Evolutionary conservation across 1,140 invertebrate genomes (phyloP).

Genomic region (Orussus abietinus): DNA sequence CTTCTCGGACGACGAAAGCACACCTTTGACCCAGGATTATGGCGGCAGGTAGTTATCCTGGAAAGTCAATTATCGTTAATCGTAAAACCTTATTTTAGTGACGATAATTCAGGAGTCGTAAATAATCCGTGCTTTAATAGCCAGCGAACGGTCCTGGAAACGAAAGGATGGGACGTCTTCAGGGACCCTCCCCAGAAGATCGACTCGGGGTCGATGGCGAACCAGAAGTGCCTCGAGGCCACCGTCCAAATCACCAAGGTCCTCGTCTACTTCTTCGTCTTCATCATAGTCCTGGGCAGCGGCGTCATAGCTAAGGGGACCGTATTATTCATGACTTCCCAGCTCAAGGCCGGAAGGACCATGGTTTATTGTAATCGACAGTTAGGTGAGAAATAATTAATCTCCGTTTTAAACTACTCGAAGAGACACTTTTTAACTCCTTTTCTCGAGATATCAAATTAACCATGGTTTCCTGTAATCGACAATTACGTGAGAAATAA

Average conservation of each 20-base stretch:
- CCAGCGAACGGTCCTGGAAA: constrained; percentile 76
- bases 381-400: constrained; percentile 65
- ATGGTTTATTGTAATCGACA: constrained; percentile 79
- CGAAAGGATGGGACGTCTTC: constrained; percentile 95
- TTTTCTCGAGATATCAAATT: too few relatives aligned
- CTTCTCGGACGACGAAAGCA: constrained; percentile 79
- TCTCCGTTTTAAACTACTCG: not conserved
- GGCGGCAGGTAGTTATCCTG: constrained; percentile 69
- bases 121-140: constrained; percentile 54
- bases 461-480: too few relatives aligned
- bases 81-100: constrained; percentile 1
- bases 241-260: constrained; percentile 84
- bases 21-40: constrained; percentile 79
- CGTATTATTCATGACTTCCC: constrained; percentile 88
- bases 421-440: not conserved
- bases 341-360: constrained; percentile 70
- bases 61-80: not conserved
- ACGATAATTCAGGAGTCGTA: not conserved
- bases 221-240: constrained; percentile 78
- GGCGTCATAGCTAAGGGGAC: constrained; percentile 84
- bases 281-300: constrained; percentile 75
- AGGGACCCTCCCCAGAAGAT: constrained; percentile 81
- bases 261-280: constrained; percentile 78
- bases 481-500: too few relatives aligned
- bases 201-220: constrained; percentile 84